phyloP scores from a whole-genome alignment of 37 sponge, comb jelly and placozoan genomes.

The Halisarca cf. caerulea region DNA sequence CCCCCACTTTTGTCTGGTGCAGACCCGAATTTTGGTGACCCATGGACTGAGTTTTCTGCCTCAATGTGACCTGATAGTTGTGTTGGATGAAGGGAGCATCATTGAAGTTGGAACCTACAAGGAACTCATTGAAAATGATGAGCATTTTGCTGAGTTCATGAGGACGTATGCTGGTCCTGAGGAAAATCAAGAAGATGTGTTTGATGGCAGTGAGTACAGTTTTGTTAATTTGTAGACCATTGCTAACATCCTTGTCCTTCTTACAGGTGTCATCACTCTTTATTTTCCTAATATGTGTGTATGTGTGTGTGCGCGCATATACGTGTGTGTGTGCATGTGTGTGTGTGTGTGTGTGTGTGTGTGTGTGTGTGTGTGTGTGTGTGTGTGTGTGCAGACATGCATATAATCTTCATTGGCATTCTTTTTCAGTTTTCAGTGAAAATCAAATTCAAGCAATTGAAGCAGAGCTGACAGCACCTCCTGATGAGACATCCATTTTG shows the following conservation, averaged over 20 bases:
- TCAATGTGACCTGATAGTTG: slow-evolving; percentile 85
- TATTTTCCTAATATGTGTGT: too few species aligned
- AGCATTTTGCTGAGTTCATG: slow-evolving; percentile 82
- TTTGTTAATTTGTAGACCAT: too few species aligned
- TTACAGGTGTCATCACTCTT: too few species aligned
- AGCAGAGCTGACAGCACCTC: neutral
- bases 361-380: too few species aligned
- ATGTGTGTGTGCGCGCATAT: too few species aligned
- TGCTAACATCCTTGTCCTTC: too few species aligned
- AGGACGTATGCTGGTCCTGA: slow-evolving; percentile 39
- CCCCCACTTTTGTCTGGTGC: too few species aligned
- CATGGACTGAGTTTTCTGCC: slow-evolving; percentile 85
- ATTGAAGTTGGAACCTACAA: slow-evolving; percentile 75
- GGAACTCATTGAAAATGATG: slow-evolving; percentile 70
- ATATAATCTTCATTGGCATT: too few species aligned
- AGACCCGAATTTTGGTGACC: slow-evolving; percentile 90
- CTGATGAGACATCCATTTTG: neutral
- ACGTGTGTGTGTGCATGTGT: too few species aligned
- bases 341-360: too few species aligned
- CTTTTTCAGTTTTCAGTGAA: neutral
- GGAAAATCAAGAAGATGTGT: slow-evolving; percentile 17
- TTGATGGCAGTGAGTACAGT: neutral
- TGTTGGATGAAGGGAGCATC: slow-evolving; percentile 77
- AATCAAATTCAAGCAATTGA: slow-evolving; percentile 15
- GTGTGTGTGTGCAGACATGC: too few species aligned